phyloP scores from a whole-genome alignment of 2,888 invertebrate genomes.

The Himalopsyche japonica region DNA sequence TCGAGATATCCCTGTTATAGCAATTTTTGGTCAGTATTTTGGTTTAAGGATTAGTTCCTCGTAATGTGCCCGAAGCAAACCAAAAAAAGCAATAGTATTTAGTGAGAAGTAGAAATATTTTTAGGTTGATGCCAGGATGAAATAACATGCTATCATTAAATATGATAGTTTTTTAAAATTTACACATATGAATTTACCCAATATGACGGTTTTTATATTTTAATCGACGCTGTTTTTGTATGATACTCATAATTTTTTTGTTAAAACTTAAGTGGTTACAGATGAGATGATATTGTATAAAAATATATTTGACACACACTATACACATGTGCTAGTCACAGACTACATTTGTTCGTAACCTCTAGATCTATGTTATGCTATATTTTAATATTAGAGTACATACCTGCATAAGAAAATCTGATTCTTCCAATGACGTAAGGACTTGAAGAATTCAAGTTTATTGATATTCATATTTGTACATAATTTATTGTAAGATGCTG shows the following conservation, averaged over 20 bases:
- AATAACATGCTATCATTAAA: too few species aligned
- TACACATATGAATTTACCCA: too few species aligned
- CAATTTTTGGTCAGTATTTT: too few species aligned
- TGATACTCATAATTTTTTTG: not conserved
- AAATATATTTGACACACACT: not conserved
- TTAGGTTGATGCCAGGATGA: too few species aligned
- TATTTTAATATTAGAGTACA: not conserved
- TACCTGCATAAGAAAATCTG: not conserved
- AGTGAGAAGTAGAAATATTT: too few species aligned
- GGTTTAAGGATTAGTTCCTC: too few species aligned
- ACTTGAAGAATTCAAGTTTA: not conserved
- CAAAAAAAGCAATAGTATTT: too few species aligned
- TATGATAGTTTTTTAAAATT: too few species aligned
- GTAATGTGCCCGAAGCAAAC: too few species aligned
- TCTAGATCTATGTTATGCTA: not conserved
- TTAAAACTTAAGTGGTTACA: not conserved
- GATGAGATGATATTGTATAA: not conserved
- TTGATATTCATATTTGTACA: not conserved
- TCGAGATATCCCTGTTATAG: too few species aligned
- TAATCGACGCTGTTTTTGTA: not conserved
- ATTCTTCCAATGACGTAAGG: not conserved
- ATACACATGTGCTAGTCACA: not conserved
- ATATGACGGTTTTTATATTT: too few species aligned
- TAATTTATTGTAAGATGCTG: not conserved
- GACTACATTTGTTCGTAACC: not conserved